Percentiles rank a stretch among this genome's conserved stretches.
Evolutionary conservation across 1,140 invertebrate genomes (phyloP).

Genomic region (Diorhabda carinulata): DNA sequence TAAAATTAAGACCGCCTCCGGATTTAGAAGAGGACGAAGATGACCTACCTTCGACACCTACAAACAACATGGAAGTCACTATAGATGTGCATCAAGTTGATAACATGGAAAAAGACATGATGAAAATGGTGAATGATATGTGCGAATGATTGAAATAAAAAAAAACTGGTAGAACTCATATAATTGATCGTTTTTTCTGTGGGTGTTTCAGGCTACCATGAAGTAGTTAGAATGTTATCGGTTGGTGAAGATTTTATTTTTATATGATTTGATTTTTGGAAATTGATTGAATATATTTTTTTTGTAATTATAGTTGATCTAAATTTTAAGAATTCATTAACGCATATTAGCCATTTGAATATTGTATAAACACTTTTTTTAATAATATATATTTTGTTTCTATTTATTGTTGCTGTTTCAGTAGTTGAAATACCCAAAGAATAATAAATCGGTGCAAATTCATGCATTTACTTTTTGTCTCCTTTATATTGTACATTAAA

Average conservation of each 20-base stretch:
- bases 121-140: slow-evolving; percentile 70
- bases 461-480: slow-evolving; percentile 19
- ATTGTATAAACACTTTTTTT: too few species aligned
- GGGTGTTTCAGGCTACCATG: not conserved
- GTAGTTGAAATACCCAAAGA: not conserved
- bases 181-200: not conserved
- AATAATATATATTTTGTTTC: too few species aligned
- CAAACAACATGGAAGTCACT: slow-evolving; percentile 35
- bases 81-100: slow-evolving; percentile 48
- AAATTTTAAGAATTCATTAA: too few species aligned
- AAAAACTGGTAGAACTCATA: slow-evolving; percentile 3
- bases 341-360: too few species aligned
- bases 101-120: slow-evolving; percentile 63
- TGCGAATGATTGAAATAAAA: slow-evolving; percentile 45
- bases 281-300: too few species aligned
- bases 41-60: slow-evolving; percentile 38
- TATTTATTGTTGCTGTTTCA: too few species aligned
- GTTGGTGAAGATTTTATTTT: too few species aligned
- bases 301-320: too few species aligned
- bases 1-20: slow-evolving; percentile 70
- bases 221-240: not conserved
- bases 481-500: slow-evolving; percentile 11
- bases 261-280: too few species aligned
- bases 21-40: slow-evolving; percentile 53
- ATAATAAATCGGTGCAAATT: slow-evolving; percentile 1